Percentiles rank a stretch among this genome's conserved stretches.
These are phyloP conservation scores for Zootoca vivipara DNA, from an alignment of 2,113 vertebrate genomes.

Conservation along the genomic window DNA sequence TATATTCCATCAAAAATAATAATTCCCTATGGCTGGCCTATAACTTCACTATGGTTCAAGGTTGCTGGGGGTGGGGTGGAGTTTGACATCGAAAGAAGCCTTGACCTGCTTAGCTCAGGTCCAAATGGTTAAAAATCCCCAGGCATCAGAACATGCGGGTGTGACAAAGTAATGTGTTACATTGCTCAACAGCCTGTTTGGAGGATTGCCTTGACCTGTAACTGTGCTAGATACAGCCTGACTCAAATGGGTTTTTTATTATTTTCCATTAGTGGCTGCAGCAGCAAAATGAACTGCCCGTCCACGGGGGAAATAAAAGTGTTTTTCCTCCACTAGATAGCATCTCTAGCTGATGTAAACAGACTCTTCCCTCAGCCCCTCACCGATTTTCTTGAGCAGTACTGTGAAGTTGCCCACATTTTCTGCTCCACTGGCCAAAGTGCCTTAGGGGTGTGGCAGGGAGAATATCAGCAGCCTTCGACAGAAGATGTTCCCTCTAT, in stretches of 20 bases:
- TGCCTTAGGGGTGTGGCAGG: background rate
- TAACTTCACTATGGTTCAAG: conserved; percentile 51
- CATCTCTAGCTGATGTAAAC: conserved; percentile 67
- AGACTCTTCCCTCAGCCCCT: conserved; percentile 47
- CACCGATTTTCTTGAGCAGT: conserved; percentile 25
- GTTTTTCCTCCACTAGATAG: conserved; percentile 64
- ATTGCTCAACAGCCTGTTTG: conserved; percentile 71
- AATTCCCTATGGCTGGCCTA: conserved; percentile 46
- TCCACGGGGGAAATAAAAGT: conserved; percentile 76
- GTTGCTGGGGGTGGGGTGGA: conserved; percentile 4
- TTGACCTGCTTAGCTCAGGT: conserved; percentile 74
- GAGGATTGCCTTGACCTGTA: conserved; percentile 76
- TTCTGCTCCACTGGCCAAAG: background rate
- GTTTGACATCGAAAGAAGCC: conserved; percentile 54
- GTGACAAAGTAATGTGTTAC: conserved; percentile 70
- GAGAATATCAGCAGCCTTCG: background rate
- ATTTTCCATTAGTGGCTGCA: conserved; percentile 78
- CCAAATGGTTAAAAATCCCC: conserved; percentile 72
- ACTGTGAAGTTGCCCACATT: conserved; percentile 4
- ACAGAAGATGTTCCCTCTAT: background rate
- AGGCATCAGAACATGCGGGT: conserved; percentile 56
- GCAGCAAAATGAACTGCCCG: conserved; percentile 71
- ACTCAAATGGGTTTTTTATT: conserved; percentile 78
- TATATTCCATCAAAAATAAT: conserved; percentile 21
- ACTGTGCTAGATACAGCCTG: conserved; percentile 74